These are phyloP conservation scores for Hofmannophila pseudospretella DNA, from an alignment of 2,888 invertebrate genomes.

Conservation along the genomic window DNA sequence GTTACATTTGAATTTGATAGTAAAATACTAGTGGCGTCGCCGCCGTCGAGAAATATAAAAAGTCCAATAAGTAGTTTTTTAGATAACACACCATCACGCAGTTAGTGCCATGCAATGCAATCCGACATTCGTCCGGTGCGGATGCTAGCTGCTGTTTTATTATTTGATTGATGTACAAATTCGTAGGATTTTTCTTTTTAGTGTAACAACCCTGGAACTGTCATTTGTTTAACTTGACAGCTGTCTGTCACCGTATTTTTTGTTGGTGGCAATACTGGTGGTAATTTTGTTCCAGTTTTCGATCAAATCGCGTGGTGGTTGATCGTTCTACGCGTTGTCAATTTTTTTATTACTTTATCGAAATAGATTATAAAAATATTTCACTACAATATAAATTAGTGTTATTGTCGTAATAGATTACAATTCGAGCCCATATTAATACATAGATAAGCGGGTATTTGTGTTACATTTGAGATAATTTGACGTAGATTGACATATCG, in stretches of 20 bases:
- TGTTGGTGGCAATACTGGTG: conserved; percentile 11
- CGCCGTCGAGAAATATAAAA: too few species aligned
- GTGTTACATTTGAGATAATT: conserved; percentile 35
- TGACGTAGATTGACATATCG: conserved; percentile 64
- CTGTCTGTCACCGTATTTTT: conserved; percentile 3
- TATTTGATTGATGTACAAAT: too few species aligned
- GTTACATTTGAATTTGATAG: too few species aligned
- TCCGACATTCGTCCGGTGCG: too few species aligned
- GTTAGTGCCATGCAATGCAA: too few species aligned
- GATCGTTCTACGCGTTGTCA: conserved; percentile 19
- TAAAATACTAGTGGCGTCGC: too few species aligned
- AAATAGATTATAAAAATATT: conserved; percentile 29
- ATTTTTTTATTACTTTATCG: conserved; percentile 21
- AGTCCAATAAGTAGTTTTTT: too few species aligned
- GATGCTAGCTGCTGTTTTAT: too few species aligned
- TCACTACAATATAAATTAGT: conserved; percentile 12
- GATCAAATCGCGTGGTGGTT: conserved; percentile 36
- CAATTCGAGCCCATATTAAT: conserved; percentile 3
- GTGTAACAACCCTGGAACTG: not conserved
- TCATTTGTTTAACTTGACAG: too few species aligned
- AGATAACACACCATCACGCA: too few species aligned
- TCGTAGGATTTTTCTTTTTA: not conserved
- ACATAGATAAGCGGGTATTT: conserved; percentile 5
- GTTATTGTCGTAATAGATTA: conserved; percentile 7
- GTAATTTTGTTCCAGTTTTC: conserved; percentile 41